These are phyloP conservation scores for Gambusia affinis DNA, from an alignment of 2,113 vertebrate species.

Conservation along the genomic window DNA sequence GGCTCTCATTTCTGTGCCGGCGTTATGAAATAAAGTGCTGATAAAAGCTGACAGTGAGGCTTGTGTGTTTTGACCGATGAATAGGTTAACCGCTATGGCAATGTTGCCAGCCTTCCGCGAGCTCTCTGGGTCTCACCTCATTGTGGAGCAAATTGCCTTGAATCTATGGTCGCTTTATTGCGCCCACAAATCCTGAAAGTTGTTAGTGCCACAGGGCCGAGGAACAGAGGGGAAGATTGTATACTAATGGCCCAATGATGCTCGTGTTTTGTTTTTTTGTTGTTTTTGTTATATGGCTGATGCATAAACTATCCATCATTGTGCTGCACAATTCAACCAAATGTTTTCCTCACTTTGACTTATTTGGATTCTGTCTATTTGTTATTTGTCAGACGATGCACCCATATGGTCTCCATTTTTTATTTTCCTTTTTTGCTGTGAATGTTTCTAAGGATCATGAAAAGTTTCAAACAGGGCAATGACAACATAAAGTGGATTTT, in stretches of 20 bases:
- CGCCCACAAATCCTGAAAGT: conserved; percentile 72
- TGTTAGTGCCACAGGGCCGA: conserved; percentile 68
- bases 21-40: conserved; percentile 72
- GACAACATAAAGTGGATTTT: not conserved
- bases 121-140: conserved; percentile 66
- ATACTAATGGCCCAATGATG: conserved; percentile 68
- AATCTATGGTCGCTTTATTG: conserved; percentile 75
- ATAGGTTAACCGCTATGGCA: conserved; percentile 69
- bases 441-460: too few species aligned
- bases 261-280: conserved; percentile 18
- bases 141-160: conserved; percentile 75
- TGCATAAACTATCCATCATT: conserved; percentile 61
- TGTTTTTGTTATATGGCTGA: conserved; percentile 34
- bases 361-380: conserved; percentile 18
- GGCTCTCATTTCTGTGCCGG: conserved; percentile 55
- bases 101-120: conserved; percentile 53
- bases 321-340: conserved; percentile 28
- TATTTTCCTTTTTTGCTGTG: not conserved
- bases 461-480: not conserved
- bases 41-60: conserved; percentile 66
- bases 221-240: conserved; percentile 62
- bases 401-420: not conserved
- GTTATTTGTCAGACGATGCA: conserved; percentile 34
- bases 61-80: conserved; percentile 78
- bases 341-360: conserved; percentile 24